Evolutionary conservation across 2,888 invertebrate genomes (phyloP), one percentile per base, ranked within the genome.

Genomic region (Hyalella azteca): DNA sequence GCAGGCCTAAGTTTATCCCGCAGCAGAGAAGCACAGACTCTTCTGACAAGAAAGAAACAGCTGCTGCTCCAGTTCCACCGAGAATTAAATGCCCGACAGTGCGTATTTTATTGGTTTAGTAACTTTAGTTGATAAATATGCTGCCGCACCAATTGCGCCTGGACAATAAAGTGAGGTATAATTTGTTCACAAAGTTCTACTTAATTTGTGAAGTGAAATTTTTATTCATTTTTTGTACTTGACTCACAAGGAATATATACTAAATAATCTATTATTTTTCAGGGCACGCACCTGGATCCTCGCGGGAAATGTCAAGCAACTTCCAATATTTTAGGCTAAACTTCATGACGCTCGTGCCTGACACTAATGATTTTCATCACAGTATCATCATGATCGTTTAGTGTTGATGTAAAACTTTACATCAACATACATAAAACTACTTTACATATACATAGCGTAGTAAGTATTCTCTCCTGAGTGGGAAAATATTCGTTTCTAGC

Each of bases 81-180:
- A 82, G 79, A 36, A 84, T 83, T 29, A 76, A 81, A n/a, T 84
- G 84, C 54, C 81, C 81, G 3, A 66, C 77, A 81, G 84, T 84
- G 11, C 78, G 81, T 60, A n/a, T 11, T 59, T 4, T 41, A 3
- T 75, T n/a, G 1, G n/a, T 40, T 41, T 75, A 39, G 36, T n/a
- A 26, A 75, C 41, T 40, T 15, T 36, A 4, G 2, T 66, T 4
- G 15, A 39, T n/a, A 66, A 36, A 39, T 36, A 11, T 26, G 11
- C 54, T 22, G 0, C 3, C 19, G 22, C 29, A 9, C 22, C 4
- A 41, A 45, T 40, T 39, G 7, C 22, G 73, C 2, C 29, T 41
- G 39, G 4, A 75, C 4, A 41, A 7, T 41, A 41, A 75, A 66
- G 22, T 36, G 36, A 9, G n/a, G n/a, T n/a, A 19, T 54, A 9